Base-by-base conservation (phyloP, 2,888 invertebrate genomes). In the Cantharis rustica region DNA sequence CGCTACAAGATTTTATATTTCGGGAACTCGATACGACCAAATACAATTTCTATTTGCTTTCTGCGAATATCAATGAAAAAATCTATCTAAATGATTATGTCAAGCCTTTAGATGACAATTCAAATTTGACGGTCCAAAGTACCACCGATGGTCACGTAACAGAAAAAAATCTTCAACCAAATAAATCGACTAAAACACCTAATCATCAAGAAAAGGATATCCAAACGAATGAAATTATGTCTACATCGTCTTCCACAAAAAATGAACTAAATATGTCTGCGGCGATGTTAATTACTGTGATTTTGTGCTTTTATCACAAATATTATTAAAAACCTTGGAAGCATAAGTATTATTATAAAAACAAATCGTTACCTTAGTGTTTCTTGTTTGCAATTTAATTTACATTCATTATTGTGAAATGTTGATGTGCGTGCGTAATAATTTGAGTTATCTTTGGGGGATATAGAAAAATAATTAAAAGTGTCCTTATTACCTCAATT, bases 31-130 rank as follows among this genome's bases (percentile, higher is more conserved):
- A 92, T 79, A 81, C 89, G 16, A 89, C 88, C 72, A 90, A 91
- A 82, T 89, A 91, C 15, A 95, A 94, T 86, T 95, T 93, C 86
- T 90, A 94, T 77, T 90, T 95, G 77, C 87, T 93, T 79, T 89
- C 91, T 75, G 91, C 91, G 0, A 89, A 90, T 78, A 90, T 91
- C 9, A 92, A 92, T 0, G 89, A 90, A 20, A 91, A 90, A 85
- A 93, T 91, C 84, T 94, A 95, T 87, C 89, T 93, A 80, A 92
- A 91, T 81, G 89, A 85, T n/a, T 83, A 85, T 69, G 76, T 16
- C 2, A 27, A 15, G 2, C 5, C 64, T 17, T 1, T 20, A 1
- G 64, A 17, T 17, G 17, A 63, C 17, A 63, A 20, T 66, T n/a
- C 64, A 23, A 47, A 47, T 47, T 47, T 47, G n/a, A n/a, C 47